These are phyloP conservation scores for Virgularia gustaviana DNA, from an alignment of 92 coral and sea anemone species.

Conservation along the genomic window DNA sequence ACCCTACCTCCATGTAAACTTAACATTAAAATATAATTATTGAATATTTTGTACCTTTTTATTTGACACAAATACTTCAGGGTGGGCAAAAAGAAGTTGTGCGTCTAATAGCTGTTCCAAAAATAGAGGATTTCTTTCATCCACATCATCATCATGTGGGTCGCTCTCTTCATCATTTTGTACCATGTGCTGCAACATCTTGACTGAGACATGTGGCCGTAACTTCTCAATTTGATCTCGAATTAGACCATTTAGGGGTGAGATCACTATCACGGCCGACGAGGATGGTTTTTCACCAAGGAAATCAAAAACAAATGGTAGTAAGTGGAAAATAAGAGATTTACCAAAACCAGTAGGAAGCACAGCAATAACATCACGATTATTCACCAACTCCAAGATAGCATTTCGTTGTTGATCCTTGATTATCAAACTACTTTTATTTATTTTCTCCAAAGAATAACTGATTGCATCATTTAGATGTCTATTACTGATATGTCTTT, in stretches of 20 bases:
- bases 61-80: constrained; percentile 11
- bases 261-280: constrained; percentile 34
- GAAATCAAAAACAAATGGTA: constrained; percentile 39
- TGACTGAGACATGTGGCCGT: not conserved
- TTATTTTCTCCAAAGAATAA: not conserved
- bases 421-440: not conserved
- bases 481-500: too few species aligned
- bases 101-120: too few species aligned
- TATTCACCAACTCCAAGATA: not conserved
- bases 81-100: constrained; percentile 17
- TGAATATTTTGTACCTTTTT: constrained; percentile 2
- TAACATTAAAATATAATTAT: too few species aligned
- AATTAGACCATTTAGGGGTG: constrained; percentile 48
- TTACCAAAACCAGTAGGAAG: constrained; percentile 58
- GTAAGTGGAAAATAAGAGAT: constrained; percentile 46
- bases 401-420: constrained; percentile 9
- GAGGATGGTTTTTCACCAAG: not conserved
- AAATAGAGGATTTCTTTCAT: too few species aligned
- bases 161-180: not conserved
- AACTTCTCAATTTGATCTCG: constrained; percentile 35
- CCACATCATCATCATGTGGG: not conserved
- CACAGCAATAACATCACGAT: constrained; percentile 32
- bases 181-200: not conserved
- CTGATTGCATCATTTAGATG: not conserved
- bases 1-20: too few species aligned